Evolutionary conservation across 2,797 vertebrate genomes (phyloP).

Genomic region (Microchirus variegatus): DNA sequence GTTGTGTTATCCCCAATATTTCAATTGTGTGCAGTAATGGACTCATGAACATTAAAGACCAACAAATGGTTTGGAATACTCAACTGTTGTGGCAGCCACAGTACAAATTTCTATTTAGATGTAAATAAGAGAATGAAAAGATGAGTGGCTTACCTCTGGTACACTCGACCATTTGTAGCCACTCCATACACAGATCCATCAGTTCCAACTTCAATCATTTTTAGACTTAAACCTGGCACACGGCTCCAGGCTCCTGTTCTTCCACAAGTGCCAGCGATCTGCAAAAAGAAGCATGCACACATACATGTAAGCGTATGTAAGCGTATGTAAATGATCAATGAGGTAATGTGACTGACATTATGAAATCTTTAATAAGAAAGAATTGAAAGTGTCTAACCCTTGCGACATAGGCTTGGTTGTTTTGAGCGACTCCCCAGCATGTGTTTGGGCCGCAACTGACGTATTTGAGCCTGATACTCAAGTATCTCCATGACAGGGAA

Average conservation of each 20-base stretch:
- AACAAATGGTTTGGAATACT: too few species aligned
- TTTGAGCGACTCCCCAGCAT: constrained; percentile 53
- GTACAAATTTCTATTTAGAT: background rate
- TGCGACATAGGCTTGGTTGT: constrained; percentile 1
- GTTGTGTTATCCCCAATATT: too few species aligned
- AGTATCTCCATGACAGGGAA: accelerated
- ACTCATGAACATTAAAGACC: too few species aligned
- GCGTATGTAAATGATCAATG: background rate
- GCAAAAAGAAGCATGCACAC: background rate
- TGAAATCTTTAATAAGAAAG: background rate
- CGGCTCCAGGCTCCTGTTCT: constrained; percentile 1
- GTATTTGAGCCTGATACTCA: constrained; percentile 13
- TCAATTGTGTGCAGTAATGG: too few species aligned
- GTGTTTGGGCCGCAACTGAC: constrained; percentile 44
- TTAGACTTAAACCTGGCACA: background rate
- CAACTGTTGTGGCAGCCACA: background rate
- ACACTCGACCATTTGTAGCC: background rate
- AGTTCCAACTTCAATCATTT: constrained; percentile 43
- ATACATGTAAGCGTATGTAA: background rate
- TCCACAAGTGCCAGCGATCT: background rate
- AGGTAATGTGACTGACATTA: background rate
- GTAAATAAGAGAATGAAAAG: background rate
- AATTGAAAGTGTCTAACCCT: constrained; percentile 9
- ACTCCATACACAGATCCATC: constrained; percentile 45
- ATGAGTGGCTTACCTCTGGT: constrained; percentile 30